A percentile compares a stretch with the other conserved stretches of the same genome.
These are phyloP conservation scores for Eledone cirrhosa DNA, from an alignment of 2,888 invertebrate genomes.

Conservation along the genomic window DNA sequence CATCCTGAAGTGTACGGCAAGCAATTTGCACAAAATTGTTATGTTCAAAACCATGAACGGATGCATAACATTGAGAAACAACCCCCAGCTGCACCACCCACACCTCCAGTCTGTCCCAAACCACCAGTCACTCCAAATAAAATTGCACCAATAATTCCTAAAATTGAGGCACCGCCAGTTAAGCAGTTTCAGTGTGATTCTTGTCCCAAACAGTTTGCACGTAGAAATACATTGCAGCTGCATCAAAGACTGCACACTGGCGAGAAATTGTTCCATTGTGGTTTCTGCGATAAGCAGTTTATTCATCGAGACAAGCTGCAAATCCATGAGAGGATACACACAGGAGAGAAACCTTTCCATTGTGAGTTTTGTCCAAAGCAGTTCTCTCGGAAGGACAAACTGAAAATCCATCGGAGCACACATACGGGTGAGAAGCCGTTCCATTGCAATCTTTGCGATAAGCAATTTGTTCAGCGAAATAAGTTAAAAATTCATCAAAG, in stretches of 20 bases:
- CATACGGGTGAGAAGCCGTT: slow-evolving; percentile 4
- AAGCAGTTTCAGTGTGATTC: slow-evolving; percentile 16
- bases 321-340: slow-evolving; percentile 13
- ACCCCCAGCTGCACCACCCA: not conserved
- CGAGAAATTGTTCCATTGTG: slow-evolving; percentile 1
- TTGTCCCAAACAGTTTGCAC: slow-evolving; percentile 15
- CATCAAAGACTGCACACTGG: slow-evolving; percentile 12
- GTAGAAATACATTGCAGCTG: not conserved
- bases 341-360: slow-evolving; percentile 9
- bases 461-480: slow-evolving; percentile 17
- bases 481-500: slow-evolving; percentile 21
- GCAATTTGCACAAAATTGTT: slow-evolving; percentile 15
- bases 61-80: slow-evolving; percentile 8
- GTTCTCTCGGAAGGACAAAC: slow-evolving; percentile 23
- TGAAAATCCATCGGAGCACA: slow-evolving; percentile 20
- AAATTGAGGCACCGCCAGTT: not conserved
- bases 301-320: slow-evolving; percentile 1
- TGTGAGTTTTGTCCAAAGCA: slow-evolving; percentile 19
- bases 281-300: slow-evolving; percentile 16
- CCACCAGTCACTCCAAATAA: not conserved
- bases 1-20: slow-evolving; percentile 17
- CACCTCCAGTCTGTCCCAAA: not conserved
- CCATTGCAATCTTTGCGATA: slow-evolving; percentile 13
- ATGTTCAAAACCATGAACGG: not conserved
- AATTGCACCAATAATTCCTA: slow-evolving; percentile 4